Percentiles rank a stretch among this genome's conserved stretches.
These are phyloP conservation scores for Lathamus discolor DNA, from an alignment of 2,113 vertebrate genomes.

Conservation along the genomic window DNA sequence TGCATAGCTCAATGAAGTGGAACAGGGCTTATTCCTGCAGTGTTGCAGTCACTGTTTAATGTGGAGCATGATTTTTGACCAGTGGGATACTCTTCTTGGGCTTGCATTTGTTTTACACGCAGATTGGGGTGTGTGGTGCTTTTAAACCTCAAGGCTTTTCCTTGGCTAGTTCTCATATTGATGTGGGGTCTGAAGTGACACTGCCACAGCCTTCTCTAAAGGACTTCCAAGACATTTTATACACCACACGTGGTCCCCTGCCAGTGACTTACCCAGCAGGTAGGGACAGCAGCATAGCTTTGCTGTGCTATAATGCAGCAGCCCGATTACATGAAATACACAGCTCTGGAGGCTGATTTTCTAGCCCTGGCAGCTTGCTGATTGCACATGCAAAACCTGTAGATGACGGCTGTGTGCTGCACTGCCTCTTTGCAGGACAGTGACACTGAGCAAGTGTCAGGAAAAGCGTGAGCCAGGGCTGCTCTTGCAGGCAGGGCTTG, in stretches of 20 bases:
- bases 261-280: accelerated
- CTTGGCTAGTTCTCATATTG: neutral
- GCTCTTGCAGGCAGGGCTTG: neutral
- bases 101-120: neutral
- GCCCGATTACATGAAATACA: neutral
- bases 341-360: neutral
- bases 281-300: neutral
- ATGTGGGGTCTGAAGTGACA: neutral
- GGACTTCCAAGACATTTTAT: neutral
- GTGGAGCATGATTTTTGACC: neutral
- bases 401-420: neutral
- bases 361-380: neutral
- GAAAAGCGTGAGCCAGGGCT: neutral
- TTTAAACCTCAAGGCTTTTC: neutral
- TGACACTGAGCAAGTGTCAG: neutral
- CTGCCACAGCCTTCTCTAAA: neutral
- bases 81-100: neutral
- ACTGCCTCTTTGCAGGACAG: neutral
- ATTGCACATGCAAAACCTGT: neutral
- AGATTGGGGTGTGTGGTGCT: neutral
- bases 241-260: accelerated
- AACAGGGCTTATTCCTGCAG: neutral
- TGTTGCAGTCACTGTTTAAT: neutral
- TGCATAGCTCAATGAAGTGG: neutral
- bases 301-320: neutral